Conservation (phyloP, 1,140 invertebrate genomes). For the Belonocnema kinseyi region DNA sequence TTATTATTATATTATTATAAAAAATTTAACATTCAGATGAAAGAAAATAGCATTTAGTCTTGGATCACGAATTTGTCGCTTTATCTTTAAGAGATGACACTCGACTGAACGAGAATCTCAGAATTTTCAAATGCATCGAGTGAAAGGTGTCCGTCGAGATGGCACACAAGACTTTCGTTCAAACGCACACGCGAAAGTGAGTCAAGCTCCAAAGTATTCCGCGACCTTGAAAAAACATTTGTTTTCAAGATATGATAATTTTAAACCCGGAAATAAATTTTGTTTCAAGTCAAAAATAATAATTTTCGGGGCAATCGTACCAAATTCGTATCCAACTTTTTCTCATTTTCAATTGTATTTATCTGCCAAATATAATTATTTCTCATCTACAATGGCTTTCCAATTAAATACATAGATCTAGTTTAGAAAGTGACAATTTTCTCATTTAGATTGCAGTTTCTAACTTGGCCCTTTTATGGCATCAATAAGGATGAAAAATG, state of each 20-base stretch:
- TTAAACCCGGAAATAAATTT: background rate
- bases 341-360: too few relatives aligned
- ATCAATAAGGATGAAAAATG: slow-evolving; percentile 33
- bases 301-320: too few relatives aligned
- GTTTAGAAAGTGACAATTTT: slow-evolving; percentile 36
- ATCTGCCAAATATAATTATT: too few relatives aligned
- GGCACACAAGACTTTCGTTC: slow-evolving; percentile 1
- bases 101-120: slow-evolving; percentile 21
- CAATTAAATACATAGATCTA: too few relatives aligned
- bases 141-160: slow-evolving; percentile 6
- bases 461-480: background rate
- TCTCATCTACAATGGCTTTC: too few relatives aligned
- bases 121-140: slow-evolving; percentile 18
- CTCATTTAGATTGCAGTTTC: background rate
- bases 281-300: slow-evolving; percentile 26
- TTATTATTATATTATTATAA: too few relatives aligned
- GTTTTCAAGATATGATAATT: background rate
- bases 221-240: slow-evolving; percentile 17
- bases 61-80: background rate
- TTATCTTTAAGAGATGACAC: background rate
- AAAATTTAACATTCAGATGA: background rate
- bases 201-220: background rate
- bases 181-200: slow-evolving; percentile 9
- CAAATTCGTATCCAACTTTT: too few relatives aligned
- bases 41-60: background rate